These are phyloP conservation scores for Diachasmimorpha longicaudata DNA, from an alignment of 1,140 invertebrate species.

Conservation along the genomic window DNA sequence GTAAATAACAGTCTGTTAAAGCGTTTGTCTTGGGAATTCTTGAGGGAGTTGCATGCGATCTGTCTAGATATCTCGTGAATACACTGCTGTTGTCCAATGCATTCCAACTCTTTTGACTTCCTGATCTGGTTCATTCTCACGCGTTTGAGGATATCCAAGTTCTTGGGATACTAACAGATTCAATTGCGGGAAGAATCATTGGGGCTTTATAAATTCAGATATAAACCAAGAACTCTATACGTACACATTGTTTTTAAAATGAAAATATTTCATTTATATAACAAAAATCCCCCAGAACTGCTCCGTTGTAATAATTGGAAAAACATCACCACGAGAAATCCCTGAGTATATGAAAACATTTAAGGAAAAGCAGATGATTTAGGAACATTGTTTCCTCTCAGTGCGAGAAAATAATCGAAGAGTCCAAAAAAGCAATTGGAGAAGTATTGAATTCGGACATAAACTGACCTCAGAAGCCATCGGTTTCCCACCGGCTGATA, in stretches of 20 bases:
- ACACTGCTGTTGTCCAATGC: neutral
- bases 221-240: too few species aligned
- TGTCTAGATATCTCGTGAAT: neutral
- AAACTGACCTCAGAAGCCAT: conserved; percentile 49
- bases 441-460: neutral
- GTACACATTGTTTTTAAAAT: too few species aligned
- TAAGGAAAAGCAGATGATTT: too few species aligned
- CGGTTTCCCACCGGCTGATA: conserved; percentile 39
- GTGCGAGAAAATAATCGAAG: neutral
- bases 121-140: conserved; percentile 12
- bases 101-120: neutral
- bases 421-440: neutral
- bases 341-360: too few species aligned
- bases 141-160: neutral
- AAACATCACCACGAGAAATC: too few species aligned
- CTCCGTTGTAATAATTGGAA: too few species aligned
- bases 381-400: neutral
- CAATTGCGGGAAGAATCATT: too few species aligned
- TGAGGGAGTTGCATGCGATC: neutral
- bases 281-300: too few species aligned
- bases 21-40: neutral
- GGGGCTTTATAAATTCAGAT: too few species aligned
- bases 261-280: too few species aligned
- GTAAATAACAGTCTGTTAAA: neutral
- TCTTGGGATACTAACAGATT: too few species aligned